These are phyloP conservation scores for Caenorhabditis inopinata DNA, from an alignment of 1,140 invertebrate genomes.

Conservation along the genomic window DNA sequence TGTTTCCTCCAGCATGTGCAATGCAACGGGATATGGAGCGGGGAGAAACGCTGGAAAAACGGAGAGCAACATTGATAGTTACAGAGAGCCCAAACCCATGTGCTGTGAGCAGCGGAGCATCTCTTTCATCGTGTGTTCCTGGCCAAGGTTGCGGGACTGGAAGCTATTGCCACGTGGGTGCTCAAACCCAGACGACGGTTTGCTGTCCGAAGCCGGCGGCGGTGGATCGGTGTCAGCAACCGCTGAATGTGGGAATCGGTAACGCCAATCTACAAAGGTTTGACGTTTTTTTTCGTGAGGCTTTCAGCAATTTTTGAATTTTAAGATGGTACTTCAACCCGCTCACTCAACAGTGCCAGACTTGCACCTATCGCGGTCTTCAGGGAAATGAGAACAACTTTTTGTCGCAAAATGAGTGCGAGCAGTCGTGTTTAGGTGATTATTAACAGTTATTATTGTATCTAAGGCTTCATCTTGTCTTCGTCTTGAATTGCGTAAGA, in stretches of 20 bases:
- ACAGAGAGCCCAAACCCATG: slow-evolving; percentile 65
- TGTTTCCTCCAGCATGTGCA: too few species aligned
- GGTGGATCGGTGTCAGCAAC: slow-evolving; percentile 60
- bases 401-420: slow-evolving; percentile 56
- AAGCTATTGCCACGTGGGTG: slow-evolving; percentile 64
- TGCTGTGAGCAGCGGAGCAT: slow-evolving; percentile 49
- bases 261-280: slow-evolving; percentile 59
- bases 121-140: slow-evolving; percentile 53
- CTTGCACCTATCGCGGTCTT: slow-evolving; percentile 58
- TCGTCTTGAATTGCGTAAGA: too few species aligned
- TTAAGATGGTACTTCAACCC: slow-evolving; percentile 63
- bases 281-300: not conserved
- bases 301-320: not conserved
- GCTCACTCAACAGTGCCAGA: slow-evolving; percentile 56
- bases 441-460: too few species aligned
- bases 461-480: too few species aligned
- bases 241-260: slow-evolving; percentile 62
- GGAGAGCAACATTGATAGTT: slow-evolving; percentile 8
- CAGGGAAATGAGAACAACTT: slow-evolving; percentile 66
- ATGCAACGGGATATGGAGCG: too few species aligned
- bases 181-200: slow-evolving; percentile 58
- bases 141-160: slow-evolving; percentile 52
- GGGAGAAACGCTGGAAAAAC: too few species aligned
- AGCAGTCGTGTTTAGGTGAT: slow-evolving; percentile 59
- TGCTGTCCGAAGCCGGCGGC: slow-evolving; percentile 63